Evolutionary conservation across 2,888 invertebrate species (phyloP).

Genomic region (Ormyrus labotus): DNA sequence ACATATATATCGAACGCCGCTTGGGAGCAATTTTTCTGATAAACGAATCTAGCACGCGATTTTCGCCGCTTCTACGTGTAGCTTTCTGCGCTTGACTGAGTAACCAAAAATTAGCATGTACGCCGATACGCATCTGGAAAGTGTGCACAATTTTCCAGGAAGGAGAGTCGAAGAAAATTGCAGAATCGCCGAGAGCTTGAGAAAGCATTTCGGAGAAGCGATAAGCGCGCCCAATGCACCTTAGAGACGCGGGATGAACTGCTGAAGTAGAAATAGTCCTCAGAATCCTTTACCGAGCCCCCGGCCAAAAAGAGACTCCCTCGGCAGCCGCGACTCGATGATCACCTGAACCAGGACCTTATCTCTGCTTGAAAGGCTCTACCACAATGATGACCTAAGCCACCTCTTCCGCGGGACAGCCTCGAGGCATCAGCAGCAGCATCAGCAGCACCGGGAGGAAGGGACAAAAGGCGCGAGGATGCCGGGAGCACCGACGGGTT

Average conservation of each 20-base stretch:
- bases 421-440: not conserved
- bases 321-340: no score
- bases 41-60: not conserved
- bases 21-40: slow-evolving; percentile 25
- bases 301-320: no score
- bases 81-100: slow-evolving; percentile 20
- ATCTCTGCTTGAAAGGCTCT: no score
- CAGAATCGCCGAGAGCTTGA: no score
- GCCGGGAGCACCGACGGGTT: slow-evolving; percentile 58
- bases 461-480: slow-evolving; percentile 37
- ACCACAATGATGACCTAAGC: no score
- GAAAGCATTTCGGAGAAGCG: no score
- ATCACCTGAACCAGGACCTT: no score
- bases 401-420: not conserved
- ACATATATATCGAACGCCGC: slow-evolving; percentile 11
- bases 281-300: no score
- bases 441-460: not conserved
- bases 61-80: slow-evolving; percentile 20
- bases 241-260: no score
- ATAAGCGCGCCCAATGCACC: no score
- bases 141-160: not conserved
- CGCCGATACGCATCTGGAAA: not conserved
- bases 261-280: no score
- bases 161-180: not conserved
- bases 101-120: not conserved